phyloP scores from a whole-genome alignment of 2,797 vertebrate genomes.

The Gastrophryne carolinensis region DNA sequence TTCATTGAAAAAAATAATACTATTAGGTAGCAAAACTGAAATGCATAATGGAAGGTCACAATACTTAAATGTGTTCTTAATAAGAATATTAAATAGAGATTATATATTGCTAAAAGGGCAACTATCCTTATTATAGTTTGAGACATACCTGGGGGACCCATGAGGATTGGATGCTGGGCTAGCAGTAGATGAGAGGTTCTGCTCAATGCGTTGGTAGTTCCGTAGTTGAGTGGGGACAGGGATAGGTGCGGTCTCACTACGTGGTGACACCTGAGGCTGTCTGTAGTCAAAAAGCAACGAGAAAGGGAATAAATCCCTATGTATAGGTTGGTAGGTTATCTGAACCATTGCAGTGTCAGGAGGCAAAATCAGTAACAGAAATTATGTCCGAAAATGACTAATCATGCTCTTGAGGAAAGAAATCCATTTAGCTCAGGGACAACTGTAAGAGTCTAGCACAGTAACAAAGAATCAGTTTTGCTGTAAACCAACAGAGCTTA shows the following conservation, averaged over 20 bases:
- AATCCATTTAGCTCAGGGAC: not conserved
- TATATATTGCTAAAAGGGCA: too few species aligned
- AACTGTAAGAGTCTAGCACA: not conserved
- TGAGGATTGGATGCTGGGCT: conserved; percentile 80
- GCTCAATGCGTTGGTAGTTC: conserved; percentile 96
- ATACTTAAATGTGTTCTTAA: too few species aligned
- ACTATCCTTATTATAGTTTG: not conserved
- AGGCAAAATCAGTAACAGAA: not conserved
- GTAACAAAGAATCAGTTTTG: not conserved
- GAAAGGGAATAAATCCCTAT: conserved; percentile 53
- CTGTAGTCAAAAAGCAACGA: conserved; percentile 59
- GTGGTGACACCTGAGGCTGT: conserved; percentile 79
- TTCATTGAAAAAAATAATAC: too few species aligned
- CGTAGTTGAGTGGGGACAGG: conserved; percentile 94
- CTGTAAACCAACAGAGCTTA: conserved; percentile 33
- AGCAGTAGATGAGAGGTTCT: conserved; percentile 89
- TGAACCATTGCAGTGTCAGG: conserved; percentile 37
- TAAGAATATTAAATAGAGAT: too few species aligned
- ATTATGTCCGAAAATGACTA: conserved; percentile 10
- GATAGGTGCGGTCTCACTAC: conserved; percentile 88
- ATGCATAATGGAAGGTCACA: too few species aligned
- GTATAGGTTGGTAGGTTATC: conserved; percentile 36
- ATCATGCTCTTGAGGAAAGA: too few species aligned
- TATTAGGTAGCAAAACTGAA: too few species aligned
- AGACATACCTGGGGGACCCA: conserved; percentile 85